A percentile compares a stretch with the other conserved stretches of the same genome.
Evolutionary conservation across 1,140 invertebrate genomes (phyloP).

Genomic region (Papilio machaon): DNA sequence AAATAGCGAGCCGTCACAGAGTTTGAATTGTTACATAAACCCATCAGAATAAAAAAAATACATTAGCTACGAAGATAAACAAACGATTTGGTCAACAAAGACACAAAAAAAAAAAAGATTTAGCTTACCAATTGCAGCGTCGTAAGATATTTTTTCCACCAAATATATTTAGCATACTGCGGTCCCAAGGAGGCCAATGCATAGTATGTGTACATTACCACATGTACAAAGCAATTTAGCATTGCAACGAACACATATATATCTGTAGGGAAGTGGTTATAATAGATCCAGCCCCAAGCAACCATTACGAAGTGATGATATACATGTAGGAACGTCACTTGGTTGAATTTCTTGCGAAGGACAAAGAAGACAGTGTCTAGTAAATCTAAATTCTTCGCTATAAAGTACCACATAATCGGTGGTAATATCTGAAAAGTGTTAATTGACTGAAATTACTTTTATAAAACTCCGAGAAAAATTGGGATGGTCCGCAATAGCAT

Average conservation of each 20-base stretch:
- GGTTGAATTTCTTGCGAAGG: slow-evolving; percentile 88
- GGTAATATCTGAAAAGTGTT: not conserved
- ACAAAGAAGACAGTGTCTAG: slow-evolving; percentile 92
- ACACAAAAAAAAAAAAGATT: not conserved
- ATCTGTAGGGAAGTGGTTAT: slow-evolving; percentile 78
- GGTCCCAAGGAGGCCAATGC: slow-evolving; percentile 89
- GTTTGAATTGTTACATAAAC: not conserved
- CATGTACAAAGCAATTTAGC: slow-evolving; percentile 87
- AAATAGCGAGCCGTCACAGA: too few relatives aligned
- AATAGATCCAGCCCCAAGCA: slow-evolving; percentile 74
- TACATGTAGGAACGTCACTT: slow-evolving; percentile 89
- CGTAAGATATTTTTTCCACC: slow-evolving; percentile 96
- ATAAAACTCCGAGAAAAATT: too few relatives aligned
- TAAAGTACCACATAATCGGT: slow-evolving; percentile 54
- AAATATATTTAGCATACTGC: slow-evolving; percentile 85
- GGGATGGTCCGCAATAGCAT: not conserved
- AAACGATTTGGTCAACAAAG: not conserved
- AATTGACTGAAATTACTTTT: too few relatives aligned
- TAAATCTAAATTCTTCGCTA: slow-evolving; percentile 85
- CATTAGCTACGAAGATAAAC: not conserved
- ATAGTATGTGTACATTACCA: slow-evolving; percentile 93
- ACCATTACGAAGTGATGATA: slow-evolving; percentile 87
- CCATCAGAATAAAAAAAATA: not conserved
- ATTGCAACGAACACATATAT: slow-evolving; percentile 77
- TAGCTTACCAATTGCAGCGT: slow-evolving; percentile 86